phyloP scores from a whole-genome alignment of 2,797 vertebrate genomes.

The Silurus aristotelis region DNA sequence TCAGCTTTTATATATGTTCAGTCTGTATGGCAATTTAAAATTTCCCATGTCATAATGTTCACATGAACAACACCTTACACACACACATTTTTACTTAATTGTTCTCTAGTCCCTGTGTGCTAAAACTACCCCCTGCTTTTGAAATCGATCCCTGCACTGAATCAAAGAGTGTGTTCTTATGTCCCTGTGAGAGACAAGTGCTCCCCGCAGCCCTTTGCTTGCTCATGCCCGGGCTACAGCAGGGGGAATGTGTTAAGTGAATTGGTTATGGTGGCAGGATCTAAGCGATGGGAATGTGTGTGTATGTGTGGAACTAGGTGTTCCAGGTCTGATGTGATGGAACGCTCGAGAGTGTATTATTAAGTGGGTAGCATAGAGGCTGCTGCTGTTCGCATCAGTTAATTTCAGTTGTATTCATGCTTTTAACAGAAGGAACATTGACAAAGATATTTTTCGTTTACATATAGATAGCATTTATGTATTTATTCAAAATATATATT shows the following conservation, averaged over 20 bases:
- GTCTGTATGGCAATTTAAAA: background rate
- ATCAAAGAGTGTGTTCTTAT: slow-evolving; percentile 43
- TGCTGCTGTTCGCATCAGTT: slow-evolving; percentile 8
- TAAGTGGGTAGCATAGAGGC: background rate
- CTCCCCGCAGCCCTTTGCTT: slow-evolving; percentile 40
- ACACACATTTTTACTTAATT: slow-evolving; percentile 22
- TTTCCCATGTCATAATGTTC: background rate
- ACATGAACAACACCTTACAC: slow-evolving; percentile 3
- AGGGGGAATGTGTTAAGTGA: slow-evolving; percentile 47
- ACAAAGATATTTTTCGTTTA: no score
- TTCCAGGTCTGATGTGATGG: slow-evolving; percentile 16
- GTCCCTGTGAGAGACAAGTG: slow-evolving; percentile 29
- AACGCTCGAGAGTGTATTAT: slow-evolving; percentile 13
- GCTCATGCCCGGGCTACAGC: slow-evolving; percentile 18
- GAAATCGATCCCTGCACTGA: slow-evolving; percentile 49
- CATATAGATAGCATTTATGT: background rate
- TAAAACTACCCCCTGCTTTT: slow-evolving; percentile 45
- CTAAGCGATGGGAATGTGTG: background rate
- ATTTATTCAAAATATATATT: no score
- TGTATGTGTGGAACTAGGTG: slow-evolving; percentile 24
- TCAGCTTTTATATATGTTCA: background rate
- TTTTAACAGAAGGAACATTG: background rate
- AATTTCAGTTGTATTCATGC: background rate
- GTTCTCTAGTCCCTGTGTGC: slow-evolving; percentile 29
- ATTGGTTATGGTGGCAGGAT: slow-evolving; percentile 42